phyloP scores from a whole-genome alignment of 2,797 vertebrate genomes.

The Cyclopterus lumpus region DNA sequence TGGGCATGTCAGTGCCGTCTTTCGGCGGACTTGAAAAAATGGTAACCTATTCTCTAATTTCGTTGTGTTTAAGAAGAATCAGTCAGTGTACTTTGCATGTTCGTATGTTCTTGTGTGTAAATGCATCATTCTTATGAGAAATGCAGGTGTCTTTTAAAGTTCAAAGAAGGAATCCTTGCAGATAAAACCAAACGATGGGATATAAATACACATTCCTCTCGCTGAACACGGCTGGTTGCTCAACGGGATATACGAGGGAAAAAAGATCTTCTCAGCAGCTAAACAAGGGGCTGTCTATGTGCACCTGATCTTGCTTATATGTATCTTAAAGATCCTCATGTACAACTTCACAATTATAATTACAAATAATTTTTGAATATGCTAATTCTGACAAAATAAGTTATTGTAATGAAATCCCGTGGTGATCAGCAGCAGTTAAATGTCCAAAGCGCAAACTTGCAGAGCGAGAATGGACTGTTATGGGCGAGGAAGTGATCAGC shows the following conservation, averaged over 20 bases:
- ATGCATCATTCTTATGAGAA: neutral
- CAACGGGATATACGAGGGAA: neutral
- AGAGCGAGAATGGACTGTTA: conserved; percentile 6
- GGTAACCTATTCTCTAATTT: neutral
- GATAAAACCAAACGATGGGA: neutral
- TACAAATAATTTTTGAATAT: neutral
- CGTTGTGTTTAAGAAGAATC: conserved; percentile 8
- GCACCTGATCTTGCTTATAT: neutral
- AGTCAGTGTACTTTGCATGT: neutral
- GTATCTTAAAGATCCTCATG: neutral
- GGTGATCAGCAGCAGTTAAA: neutral
- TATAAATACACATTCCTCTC: neutral
- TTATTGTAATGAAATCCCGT: neutral
- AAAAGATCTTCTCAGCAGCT: neutral
- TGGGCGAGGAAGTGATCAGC: conserved; percentile 43
- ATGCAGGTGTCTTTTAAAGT: neutral
- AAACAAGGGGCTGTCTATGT: neutral
- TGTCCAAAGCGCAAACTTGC: neutral
- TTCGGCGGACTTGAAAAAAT: neutral
- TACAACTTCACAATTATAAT: neutral
- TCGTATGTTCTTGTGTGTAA: neutral
- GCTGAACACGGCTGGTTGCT: neutral
- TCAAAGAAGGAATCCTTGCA: neutral
- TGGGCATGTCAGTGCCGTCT: neutral
- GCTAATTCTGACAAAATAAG: neutral